Evolutionary conservation across 2,797 vertebrate species (phyloP), one percentile per base, ranked within the genome.

Genomic region (Prunella strophiata): DNA sequence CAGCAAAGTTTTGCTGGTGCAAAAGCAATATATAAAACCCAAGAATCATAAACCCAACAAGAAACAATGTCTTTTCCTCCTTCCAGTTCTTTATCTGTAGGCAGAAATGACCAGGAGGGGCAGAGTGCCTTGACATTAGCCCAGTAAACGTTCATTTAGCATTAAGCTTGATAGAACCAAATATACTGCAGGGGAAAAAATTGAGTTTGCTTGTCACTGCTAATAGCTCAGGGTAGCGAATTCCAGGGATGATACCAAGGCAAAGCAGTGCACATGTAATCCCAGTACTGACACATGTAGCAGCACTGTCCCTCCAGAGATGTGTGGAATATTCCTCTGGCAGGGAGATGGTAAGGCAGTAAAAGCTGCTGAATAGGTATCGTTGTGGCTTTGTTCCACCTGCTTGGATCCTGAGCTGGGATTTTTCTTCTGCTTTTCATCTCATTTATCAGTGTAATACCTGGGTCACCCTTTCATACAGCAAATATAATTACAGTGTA

Each of bases 401-500:
- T 0, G 0, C 80, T 43, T 79, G 57, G 52, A 88, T 85, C 57
- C 85, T 51, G 63, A 95, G 73, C 70, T 82, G 83, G 71, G 74
- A 68, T 91, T 94, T 94, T 83, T 78, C 20, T 82, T 68, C 68
- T 85, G 43, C 55, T 91, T 91, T 91, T 94, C 67, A 67, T 88
- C 45, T 87, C 42, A 57, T 80, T 91, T 94, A 61, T 92, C 71
- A 61, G n/a, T 79, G 71, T 90, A 94, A 82, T 79, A 90, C 51
- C 45, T 76, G 42, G 72, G 85, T 93, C 83, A 91, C 20, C 7
- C 63, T 87, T 89, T 85, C 71, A 89, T 85, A 65, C 29, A 77
- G 83, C 77, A 93, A 85, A 87, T 87, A 71, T 88, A 96, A 97
- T 94, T 94, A 91, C 77, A 79, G 67, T 10, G 9, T 65, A 72